Evolutionary conservation across 2,797 vertebrate species (phyloP).

Genomic region (Lagodon rhomboides): DNA sequence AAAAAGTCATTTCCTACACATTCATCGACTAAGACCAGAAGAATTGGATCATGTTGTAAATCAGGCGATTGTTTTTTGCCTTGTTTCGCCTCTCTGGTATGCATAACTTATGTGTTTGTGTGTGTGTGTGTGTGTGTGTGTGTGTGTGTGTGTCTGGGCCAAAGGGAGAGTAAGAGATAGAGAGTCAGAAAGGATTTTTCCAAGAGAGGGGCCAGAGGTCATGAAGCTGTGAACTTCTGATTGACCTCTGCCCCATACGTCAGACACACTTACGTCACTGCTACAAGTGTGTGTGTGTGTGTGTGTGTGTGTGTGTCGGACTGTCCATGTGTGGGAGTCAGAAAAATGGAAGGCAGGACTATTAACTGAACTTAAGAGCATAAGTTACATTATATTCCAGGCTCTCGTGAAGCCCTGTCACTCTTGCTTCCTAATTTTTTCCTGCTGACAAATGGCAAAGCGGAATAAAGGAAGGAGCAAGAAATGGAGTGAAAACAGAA

Average conservation of each 20-base stretch:
- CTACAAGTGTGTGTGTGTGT: constrained; percentile 39
- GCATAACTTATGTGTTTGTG: not conserved
- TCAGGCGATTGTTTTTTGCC: constrained; percentile 19
- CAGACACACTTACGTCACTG: constrained; percentile 68
- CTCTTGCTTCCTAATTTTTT: constrained; percentile 37
- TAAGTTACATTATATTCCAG: constrained; percentile 38
- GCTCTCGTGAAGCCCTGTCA: constrained; percentile 3
- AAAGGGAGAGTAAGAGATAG: constrained; percentile 34
- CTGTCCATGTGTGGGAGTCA: constrained; percentile 50
- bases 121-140: constrained; percentile 15
- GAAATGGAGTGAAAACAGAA: constrained; percentile 13
- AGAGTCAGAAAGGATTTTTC: constrained; percentile 68
- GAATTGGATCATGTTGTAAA: constrained; percentile 40
- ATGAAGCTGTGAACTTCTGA: constrained; percentile 73
- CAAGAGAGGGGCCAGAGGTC: constrained; percentile 60
- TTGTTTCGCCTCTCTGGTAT: constrained; percentile 26
- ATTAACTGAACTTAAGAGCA: constrained; percentile 34
- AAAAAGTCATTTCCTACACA: constrained; percentile 10
- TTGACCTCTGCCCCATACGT: constrained; percentile 67
- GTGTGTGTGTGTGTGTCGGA: not conserved
- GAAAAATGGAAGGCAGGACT: constrained; percentile 40
- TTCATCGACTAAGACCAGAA: constrained; percentile 37
- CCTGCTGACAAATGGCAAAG: constrained; percentile 52
- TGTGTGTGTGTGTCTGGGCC: constrained; percentile 18
- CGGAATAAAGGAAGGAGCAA: constrained; percentile 21